Evolutionary conservation across 2,113 vertebrate species (phyloP).

Genomic region (Melanocharis versteri): DNA sequence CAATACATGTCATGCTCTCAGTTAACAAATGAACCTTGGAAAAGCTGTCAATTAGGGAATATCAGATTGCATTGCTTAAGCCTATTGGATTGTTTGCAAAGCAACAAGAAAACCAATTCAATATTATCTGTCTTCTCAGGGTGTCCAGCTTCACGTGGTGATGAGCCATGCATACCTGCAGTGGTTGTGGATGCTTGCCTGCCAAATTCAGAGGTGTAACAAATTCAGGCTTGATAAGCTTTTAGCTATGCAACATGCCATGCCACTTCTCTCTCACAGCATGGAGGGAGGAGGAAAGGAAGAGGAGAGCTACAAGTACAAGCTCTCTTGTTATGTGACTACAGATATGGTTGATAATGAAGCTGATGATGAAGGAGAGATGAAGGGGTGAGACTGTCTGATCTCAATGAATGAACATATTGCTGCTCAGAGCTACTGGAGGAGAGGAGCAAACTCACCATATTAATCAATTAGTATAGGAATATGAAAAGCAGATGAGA

Average conservation of each 20-base stretch:
- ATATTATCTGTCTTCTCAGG: background rate
- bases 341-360: background rate
- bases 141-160: background rate
- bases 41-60: slow-evolving; percentile 45
- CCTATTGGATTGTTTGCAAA: background rate
- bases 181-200: background rate
- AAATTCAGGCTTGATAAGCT: background rate
- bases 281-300: background rate
- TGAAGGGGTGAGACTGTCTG: background rate
- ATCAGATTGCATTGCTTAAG: background rate
- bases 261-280: background rate
- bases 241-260: background rate
- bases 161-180: background rate
- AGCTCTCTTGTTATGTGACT: accelerated
- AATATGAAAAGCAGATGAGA: background rate
- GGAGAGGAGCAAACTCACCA: background rate
- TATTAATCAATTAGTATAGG: background rate
- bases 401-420: background rate
- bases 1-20: slow-evolving; percentile 31
- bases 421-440: background rate
- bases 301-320: background rate
- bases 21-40: slow-evolving; percentile 56
- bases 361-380: background rate
- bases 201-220: background rate
- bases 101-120: background rate